A percentile compares a stretch with the other conserved stretches of the same genome.
phyloP scores from a whole-genome alignment of 2,797 vertebrate species.

The Champsocephalus esox region DNA sequence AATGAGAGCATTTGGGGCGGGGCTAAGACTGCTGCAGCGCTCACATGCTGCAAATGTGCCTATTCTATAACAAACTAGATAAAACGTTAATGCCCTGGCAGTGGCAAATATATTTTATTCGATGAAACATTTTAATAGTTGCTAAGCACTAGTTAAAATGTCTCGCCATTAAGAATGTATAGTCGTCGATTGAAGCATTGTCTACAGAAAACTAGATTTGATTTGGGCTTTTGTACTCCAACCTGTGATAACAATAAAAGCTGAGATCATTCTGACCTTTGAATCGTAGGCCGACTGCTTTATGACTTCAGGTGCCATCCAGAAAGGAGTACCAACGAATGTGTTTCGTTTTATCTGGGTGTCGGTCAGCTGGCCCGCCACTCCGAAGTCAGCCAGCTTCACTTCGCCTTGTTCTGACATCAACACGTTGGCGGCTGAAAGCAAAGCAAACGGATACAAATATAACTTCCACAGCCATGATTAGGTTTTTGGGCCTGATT shows the following conservation, averaged over 20 bases:
- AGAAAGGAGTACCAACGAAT: constrained; percentile 98
- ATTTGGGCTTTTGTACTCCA: neutral
- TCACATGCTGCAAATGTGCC: too few relatives aligned
- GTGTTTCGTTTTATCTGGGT: constrained; percentile 99
- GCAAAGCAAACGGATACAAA: constrained; percentile 21
- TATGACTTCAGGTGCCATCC: constrained; percentile 99
- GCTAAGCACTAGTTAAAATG: neutral
- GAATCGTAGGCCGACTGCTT: constrained; percentile 98
- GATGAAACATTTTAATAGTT: too few relatives aligned
- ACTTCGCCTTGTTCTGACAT: constrained; percentile 97
- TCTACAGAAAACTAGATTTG: neutral
- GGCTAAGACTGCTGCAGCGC: too few relatives aligned
- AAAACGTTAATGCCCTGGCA: too few relatives aligned
- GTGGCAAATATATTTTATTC: too few relatives aligned
- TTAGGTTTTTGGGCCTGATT: neutral
- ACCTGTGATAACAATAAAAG: neutral
- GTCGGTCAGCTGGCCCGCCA: constrained; percentile 96
- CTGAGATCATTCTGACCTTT: constrained; percentile 86
- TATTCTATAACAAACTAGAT: too few relatives aligned
- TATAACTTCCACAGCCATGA: neutral
- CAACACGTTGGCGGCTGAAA: constrained; percentile 90
- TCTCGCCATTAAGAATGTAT: neutral
- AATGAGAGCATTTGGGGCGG: too few relatives aligned
- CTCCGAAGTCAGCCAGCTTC: constrained; percentile 97
- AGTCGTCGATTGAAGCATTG: neutral